phyloP scores from a whole-genome alignment of 2,888 invertebrate genomes.

The Tetramorium bicarinatum region DNA sequence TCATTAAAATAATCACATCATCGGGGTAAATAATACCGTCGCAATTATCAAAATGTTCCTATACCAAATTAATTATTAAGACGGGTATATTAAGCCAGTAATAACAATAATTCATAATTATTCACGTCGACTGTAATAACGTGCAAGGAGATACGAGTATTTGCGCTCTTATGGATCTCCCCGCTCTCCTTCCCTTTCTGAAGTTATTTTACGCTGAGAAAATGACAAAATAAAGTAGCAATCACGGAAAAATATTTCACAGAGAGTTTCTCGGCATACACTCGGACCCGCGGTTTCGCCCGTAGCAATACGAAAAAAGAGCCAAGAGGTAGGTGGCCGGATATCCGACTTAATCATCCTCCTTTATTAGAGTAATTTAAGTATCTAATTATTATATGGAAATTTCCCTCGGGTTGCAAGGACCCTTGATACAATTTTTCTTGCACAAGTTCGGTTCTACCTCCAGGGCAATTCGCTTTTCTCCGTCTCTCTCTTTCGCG shows the following conservation, averaged over 20 bases:
- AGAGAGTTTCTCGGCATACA: conserved; percentile 19
- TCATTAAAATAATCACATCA: conserved; percentile 7
- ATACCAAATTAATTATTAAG: background rate
- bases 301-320: conserved; percentile 38
- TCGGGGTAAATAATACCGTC: background rate
- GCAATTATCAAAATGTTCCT: background rate
- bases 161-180: background rate
- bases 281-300: conserved; percentile 24
- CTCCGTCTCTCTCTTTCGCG: conserved; percentile 5
- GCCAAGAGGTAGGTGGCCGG: conserved; percentile 64
- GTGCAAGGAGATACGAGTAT: background rate
- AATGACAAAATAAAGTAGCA: conserved; percentile 41
- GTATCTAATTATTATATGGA: conserved; percentile 84
- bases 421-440: conserved; percentile 76
- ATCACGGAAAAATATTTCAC: conserved; percentile 42
- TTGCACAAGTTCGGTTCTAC: conserved; percentile 79
- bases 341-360: conserved; percentile 79
- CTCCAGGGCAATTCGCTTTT: conserved; percentile 70
- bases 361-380: conserved; percentile 82
- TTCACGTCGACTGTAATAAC: conserved; percentile 10
- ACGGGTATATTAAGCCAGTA: background rate
- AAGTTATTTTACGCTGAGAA: conserved; percentile 25
- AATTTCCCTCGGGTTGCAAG: conserved; percentile 74
- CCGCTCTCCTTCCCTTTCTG: background rate
- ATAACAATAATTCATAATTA: conserved; percentile 31